Conservation (phyloP, 2,888 invertebrate species). For the Ctenicera cuprea region DNA sequence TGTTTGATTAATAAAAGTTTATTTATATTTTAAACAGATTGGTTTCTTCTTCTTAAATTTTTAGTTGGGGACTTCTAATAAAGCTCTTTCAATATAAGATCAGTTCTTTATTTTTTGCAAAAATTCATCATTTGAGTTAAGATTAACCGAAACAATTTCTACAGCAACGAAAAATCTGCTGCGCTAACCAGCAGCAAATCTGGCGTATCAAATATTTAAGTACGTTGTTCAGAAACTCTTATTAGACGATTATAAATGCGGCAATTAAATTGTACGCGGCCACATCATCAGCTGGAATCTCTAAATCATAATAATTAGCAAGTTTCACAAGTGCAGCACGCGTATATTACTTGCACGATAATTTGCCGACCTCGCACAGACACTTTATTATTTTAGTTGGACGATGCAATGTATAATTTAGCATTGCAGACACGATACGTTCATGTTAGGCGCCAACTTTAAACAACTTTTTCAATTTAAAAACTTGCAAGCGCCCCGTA, state of each 20-base stretch:
- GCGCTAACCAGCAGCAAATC: background rate
- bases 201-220: background rate
- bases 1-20: no score
- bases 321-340: slow-evolving; percentile 46
- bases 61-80: no score
- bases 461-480: slow-evolving; percentile 46
- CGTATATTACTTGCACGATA: slow-evolving; percentile 29
- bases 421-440: slow-evolving; percentile 39
- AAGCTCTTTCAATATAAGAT: no score
- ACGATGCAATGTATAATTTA: slow-evolving; percentile 39
- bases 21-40: no score
- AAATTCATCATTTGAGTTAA: no score
- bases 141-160: no score
- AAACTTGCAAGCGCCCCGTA: slow-evolving; percentile 25
- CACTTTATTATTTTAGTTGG: slow-evolving; percentile 29
- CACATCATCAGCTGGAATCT: slow-evolving; percentile 37
- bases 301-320: slow-evolving; percentile 44
- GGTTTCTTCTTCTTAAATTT: no score
- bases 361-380: slow-evolving; percentile 18
- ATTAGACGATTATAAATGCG: slow-evolving; percentile 33
- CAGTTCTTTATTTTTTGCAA: no score
- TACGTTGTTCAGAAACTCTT: background rate
- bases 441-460: slow-evolving; percentile 43
- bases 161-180: no score
- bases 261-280: slow-evolving; percentile 41